Base-by-base conservation (phyloP, 2,797 vertebrate genomes). In the Gymnoscopelus braueri region DNA sequence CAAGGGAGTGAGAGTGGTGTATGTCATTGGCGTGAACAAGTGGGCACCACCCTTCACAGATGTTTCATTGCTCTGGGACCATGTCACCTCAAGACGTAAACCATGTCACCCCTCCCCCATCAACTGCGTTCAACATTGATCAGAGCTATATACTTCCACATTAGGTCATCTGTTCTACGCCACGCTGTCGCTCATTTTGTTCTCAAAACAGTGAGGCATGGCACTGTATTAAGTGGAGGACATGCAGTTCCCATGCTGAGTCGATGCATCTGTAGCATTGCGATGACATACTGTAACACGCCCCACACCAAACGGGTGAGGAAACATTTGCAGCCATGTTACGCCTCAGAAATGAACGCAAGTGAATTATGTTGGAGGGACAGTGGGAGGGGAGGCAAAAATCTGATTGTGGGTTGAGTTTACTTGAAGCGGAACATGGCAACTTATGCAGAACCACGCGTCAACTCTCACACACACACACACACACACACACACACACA, bases 341-440 rank as follows among this genome's bases (percentile, higher is more conserved):
- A 58, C 73, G 76, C 71, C 75, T 76, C 52, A 9, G 63, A 71
- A 65, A 82, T 87, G 75, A 84, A 67, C 12, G 50, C 58, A 54
- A 66, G 53, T 83, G 68, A 84, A 67, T 80, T 65, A 87, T 75
- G 76, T 79, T 58, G 2, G 57, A 66, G 78, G 71, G 73, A 73
- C 78, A 48, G 44, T 47, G 74, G 77, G 80, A 83, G 74, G 68
- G 55, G 64, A 83, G 78, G 76, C 65, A 59, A 57, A 29, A 69
- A 65, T 81, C 59, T 58, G 70, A 81, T 57, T 72, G 59, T 66
- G 58, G 67, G 65, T 69, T 72, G 81, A 78, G 60, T 62, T 15
- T 14, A 60, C 66, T 61, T 82, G 80, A 88, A 71, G 63, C 62
- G 44, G 83, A 83, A 71, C 82, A 81, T 69, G 68, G 72, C 49